Base-by-base conservation (phyloP, 2,797 vertebrate genomes). In the Benthosema pterotum region DNA sequence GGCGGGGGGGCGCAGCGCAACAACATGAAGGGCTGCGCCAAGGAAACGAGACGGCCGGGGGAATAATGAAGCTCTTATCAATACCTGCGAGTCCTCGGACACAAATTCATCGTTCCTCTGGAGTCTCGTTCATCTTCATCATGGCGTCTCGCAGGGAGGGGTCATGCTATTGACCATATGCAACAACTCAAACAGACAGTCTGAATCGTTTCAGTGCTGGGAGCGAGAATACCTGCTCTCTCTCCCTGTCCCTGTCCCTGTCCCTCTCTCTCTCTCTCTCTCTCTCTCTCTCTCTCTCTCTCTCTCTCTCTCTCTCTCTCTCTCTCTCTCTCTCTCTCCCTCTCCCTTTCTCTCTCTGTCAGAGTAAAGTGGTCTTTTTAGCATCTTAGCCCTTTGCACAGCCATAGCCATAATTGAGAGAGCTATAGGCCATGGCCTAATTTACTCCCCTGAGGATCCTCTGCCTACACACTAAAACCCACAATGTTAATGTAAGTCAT, bases 11-110 rank as follows among this genome's bases (percentile, higher is more conserved):
- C 65, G 67, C 19, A 5, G 54, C 67, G 72, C 57, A 51, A 60
- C 63, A 69, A 60, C 63, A 69, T 32, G 28, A 73, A 38, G 46
- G 22, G 54, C 66, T 4, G 56, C 4, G 56, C 42, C 48, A 38
- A 60, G 22, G 42, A 42, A 38, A 12, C 42, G 32, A 42, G 48
- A 48, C 60, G 56, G n/a, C n/a, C n/a, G n/a, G n/a, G 43, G 22
- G 48, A 48, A 69, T 81, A 83, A 84, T 82, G 72, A 81, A 80
- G 71, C 79, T 77, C 69, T 82, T 87, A 75, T 87, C 77, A 81
- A 69, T 85, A 79, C 42, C 11, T 16, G 60, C 22, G 42, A 56
- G 72, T 83, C 79, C 80, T 86, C 75, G 75, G 75, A 73, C 82
- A 69, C 74, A 73, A 73, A 78, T n/a, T n/a, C n/a, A n/a, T 56